These are phyloP conservation scores for Hirtodrosophila histrioides DNA, from an alignment of 2,888 invertebrate species.

Conservation along the genomic window DNA sequence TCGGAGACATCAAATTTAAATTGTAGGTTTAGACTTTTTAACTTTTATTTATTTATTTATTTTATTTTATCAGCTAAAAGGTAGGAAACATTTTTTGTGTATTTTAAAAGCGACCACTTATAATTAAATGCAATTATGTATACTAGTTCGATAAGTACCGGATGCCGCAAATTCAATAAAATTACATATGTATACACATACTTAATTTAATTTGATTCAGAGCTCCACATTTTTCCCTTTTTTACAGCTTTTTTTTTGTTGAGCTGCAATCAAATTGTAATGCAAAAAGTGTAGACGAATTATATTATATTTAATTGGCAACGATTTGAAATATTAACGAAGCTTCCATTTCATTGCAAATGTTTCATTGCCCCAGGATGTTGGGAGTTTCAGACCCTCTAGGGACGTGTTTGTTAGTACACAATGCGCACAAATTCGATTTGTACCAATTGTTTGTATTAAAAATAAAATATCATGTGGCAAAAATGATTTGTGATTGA, in stretches of 20 bases:
- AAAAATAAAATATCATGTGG: slow-evolving; percentile 10
- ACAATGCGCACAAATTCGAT: slow-evolving; percentile 59
- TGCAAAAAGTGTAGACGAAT: slow-evolving; percentile 41
- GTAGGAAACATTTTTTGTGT: too few species aligned
- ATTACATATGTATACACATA: slow-evolving; percentile 27
- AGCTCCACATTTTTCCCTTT: background rate
- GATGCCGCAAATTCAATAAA: slow-evolving; percentile 44
- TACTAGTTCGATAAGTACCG: slow-evolving; percentile 23
- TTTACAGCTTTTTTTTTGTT: slow-evolving; percentile 14
- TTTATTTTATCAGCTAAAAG: too few species aligned
- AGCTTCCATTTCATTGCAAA: slow-evolving; percentile 27
- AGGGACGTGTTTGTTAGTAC: slow-evolving; percentile 25
- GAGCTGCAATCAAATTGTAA: slow-evolving; percentile 30
- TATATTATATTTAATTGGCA: slow-evolving; percentile 60
- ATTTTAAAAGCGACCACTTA: too few species aligned
- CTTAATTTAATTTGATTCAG: slow-evolving; percentile 33
- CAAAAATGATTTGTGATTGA: slow-evolving; percentile 37
- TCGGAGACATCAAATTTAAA: too few species aligned
- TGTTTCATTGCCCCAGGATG: slow-evolving; percentile 1
- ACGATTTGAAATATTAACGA: slow-evolving; percentile 64
- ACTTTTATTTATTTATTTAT: too few species aligned
- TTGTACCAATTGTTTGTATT: slow-evolving; percentile 41
- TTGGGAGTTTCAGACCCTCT: background rate
- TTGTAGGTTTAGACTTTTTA: too few species aligned
- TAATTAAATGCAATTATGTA: background rate